Conservation (phyloP, 1,140 invertebrate species). For the Chrysopa pallens region DNA sequence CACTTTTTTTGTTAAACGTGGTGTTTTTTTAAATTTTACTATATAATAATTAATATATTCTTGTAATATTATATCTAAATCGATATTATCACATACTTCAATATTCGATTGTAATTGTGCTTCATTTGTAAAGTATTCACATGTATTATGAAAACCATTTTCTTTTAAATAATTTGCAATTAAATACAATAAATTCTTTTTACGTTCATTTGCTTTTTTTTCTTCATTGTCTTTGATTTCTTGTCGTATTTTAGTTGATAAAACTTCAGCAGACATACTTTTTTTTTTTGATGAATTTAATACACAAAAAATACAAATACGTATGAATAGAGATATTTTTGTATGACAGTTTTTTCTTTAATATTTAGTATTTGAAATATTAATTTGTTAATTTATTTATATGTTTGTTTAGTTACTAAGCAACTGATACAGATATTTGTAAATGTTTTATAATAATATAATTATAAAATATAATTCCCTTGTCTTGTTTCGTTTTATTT, state of each 20-base stretch:
- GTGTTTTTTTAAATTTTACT: slow-evolving; percentile 69
- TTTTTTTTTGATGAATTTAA: too few species aligned
- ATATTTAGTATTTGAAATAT: too few species aligned
- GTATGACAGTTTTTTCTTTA: too few species aligned
- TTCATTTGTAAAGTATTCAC: slow-evolving; percentile 41
- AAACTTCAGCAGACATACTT: neutral
- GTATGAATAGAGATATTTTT: too few species aligned
- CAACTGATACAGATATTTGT: too few species aligned
- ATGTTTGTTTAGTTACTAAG: too few species aligned
- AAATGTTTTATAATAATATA: too few species aligned
- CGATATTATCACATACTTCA: slow-evolving; percentile 79
- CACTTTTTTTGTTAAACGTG: slow-evolving; percentile 48
- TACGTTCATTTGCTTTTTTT: slow-evolving; percentile 39
- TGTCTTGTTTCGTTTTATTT: too few species aligned
- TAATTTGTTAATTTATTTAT: too few species aligned
- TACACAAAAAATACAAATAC: too few species aligned
- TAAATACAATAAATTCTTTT: slow-evolving; percentile 57
- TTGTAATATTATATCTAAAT: slow-evolving; percentile 68
- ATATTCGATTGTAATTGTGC: slow-evolving; percentile 44
- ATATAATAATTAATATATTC: slow-evolving; percentile 80
- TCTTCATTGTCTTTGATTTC: slow-evolving; percentile 29
- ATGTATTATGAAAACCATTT: slow-evolving; percentile 46
- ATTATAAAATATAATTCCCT: too few species aligned
- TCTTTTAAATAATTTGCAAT: slow-evolving; percentile 57
- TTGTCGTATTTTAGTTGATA: neutral